These are phyloP conservation scores for Platorchestia sp. DNA, from an alignment of 1,140 invertebrate genomes.

Conservation along the genomic window DNA sequence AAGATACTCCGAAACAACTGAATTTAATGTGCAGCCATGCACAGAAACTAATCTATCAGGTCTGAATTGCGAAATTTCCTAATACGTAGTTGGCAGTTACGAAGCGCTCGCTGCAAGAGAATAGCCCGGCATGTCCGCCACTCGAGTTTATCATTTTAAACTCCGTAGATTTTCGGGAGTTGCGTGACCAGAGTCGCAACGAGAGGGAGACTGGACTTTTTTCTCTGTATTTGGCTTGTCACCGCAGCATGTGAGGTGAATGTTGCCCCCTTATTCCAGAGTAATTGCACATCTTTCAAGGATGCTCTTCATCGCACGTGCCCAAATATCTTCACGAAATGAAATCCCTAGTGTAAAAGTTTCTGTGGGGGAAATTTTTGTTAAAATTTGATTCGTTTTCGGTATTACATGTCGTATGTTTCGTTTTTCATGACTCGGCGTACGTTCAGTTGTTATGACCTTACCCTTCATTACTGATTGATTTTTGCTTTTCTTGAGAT, in stretches of 20 bases:
- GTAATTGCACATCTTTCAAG: neutral
- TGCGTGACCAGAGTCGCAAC: neutral
- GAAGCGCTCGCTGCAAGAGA: neutral
- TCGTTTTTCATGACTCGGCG: too few relatives aligned
- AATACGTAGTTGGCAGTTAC: neutral
- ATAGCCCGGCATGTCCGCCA: neutral
- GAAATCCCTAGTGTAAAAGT: neutral
- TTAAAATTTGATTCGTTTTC: too few relatives aligned
- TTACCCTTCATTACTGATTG: too few relatives aligned
- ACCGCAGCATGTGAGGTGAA: neutral
- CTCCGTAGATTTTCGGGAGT: conserved; percentile 13
- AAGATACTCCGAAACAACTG: neutral
- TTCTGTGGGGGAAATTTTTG: too few relatives aligned
- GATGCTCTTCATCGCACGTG: neutral
- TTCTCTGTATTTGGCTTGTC: neutral
- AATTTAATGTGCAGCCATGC: neutral
- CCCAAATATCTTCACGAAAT: neutral
- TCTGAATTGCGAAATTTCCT: neutral
- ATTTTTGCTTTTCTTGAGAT: too few relatives aligned
- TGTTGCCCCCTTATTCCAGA: neutral
- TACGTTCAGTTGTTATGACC: too few relatives aligned
- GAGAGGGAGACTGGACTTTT: neutral
- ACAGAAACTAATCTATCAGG: neutral
- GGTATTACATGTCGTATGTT: too few relatives aligned
- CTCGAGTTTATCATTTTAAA: conserved; percentile 46